A percentile compares a stretch with the other conserved stretches of the same genome.
Evolutionary conservation across 2,113 vertebrate genomes (phyloP).

Genomic region (Ochotona curzoniae): DNA sequence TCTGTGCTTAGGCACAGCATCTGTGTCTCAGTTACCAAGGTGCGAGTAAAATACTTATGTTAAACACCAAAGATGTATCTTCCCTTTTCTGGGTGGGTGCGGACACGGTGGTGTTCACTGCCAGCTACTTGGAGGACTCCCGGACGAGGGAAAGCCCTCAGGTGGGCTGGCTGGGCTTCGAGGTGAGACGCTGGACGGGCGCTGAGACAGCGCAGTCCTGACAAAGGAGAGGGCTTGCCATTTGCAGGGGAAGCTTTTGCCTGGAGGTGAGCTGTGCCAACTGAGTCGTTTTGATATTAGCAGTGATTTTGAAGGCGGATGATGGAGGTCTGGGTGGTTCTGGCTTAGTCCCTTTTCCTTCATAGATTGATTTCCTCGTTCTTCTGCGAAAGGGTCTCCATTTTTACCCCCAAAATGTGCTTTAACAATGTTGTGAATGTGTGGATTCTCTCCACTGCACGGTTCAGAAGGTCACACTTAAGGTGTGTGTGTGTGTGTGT

Average conservation of each 20-base stretch:
- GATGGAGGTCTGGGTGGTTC: slow-evolving; percentile 77
- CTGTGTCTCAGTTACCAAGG: slow-evolving; percentile 71
- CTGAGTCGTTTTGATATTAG: slow-evolving; percentile 77
- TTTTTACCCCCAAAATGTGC: slow-evolving; percentile 49
- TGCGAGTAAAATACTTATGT: slow-evolving; percentile 76
- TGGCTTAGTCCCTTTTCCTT: slow-evolving; percentile 63
- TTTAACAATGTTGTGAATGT: slow-evolving; percentile 60
- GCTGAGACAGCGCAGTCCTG: slow-evolving; percentile 73
- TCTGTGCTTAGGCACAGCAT: slow-evolving; percentile 43
- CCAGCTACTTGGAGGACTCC: slow-evolving; percentile 61
- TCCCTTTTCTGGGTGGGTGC: slow-evolving; percentile 81
- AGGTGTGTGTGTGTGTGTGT: too few species aligned
- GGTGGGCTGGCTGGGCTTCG: slow-evolving; percentile 74
- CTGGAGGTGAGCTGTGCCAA: slow-evolving; percentile 76
- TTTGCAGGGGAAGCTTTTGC: slow-evolving; percentile 78
- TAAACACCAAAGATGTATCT: slow-evolving; percentile 79
- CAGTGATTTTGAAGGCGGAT: slow-evolving; percentile 75
- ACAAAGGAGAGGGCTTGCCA: slow-evolving; percentile 67
- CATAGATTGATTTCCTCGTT: slow-evolving; percentile 53
- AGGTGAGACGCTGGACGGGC: slow-evolving; percentile 72
- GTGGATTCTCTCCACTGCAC: background rate
- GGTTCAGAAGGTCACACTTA: slow-evolving; percentile 59
- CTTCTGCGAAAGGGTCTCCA: slow-evolving; percentile 69
- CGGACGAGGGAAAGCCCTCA: slow-evolving; percentile 75
- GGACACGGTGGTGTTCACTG: slow-evolving; percentile 59